Evolutionary conservation across 2,113 vertebrate genomes (phyloP), one percentile per base, ranked within the genome.

Genomic region (Noturus placidus): DNA sequence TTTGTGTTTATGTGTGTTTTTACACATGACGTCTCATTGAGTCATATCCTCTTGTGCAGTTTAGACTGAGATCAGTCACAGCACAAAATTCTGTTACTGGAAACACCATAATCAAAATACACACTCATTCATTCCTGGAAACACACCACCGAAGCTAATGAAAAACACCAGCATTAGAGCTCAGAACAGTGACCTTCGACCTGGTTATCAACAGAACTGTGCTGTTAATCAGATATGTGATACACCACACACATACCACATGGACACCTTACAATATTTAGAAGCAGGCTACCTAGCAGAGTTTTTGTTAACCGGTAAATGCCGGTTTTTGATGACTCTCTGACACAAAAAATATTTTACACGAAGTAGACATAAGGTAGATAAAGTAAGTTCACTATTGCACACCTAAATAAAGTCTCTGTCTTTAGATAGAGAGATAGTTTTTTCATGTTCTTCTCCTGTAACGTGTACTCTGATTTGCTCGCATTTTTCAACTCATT

Each of bases 21-120:
- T 89, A 86, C 91, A 90, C 30, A 11, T 85, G 82, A 76, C 80
- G 86, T 87, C 84, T 87, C 92, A 79, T 91, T 89, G 91, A 93
- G 57, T 89, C 88, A 87, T 87, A 83, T 90, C 88, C 83, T 87
- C 69, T 81, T 11, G 11, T 52, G 17, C 38, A 65, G 61, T 25
- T 83, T 38, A 63, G 77, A 30, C 83, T 25, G 20, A 63, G 22
- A 74, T 69, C 81, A 69, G 76, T 88, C 56, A 83, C 63, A 52
- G 69, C 8, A 57, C 30, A 77, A 63, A 61, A 54, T 22, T 0
- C 6, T 81, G 57, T 86, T 87, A 83, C 83, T 87, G 46, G 88
- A 74, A 89, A 88, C 59, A 59, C 70, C 42, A 61, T 59, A 86
- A 83, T 61, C 4, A 56, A 81, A 81, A 56, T 17, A 35, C 8